These are phyloP conservation scores for Elaphurus davidianus DNA, from an alignment of 2,113 vertebrate genomes.

Conservation along the genomic window DNA sequence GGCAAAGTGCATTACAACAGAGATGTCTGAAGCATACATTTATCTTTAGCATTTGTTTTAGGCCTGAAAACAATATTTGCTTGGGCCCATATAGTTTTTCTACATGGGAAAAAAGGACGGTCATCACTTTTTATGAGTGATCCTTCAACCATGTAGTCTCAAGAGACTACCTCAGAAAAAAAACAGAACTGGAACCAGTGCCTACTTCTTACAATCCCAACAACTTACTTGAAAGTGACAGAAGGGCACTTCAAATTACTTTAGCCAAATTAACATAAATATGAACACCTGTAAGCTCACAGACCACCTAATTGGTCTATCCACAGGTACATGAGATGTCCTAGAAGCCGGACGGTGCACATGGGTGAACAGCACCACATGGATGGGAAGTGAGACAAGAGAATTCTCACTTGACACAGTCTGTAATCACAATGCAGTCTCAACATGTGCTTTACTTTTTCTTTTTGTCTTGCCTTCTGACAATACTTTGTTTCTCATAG, in stretches of 20 bases:
- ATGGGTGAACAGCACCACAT: not conserved
- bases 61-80: not conserved
- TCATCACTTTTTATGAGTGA: not conserved
- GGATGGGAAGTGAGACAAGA: not conserved
- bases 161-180: not conserved
- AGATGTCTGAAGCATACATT: not conserved
- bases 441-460: not conserved
- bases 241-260: not conserved
- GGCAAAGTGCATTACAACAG: not conserved
- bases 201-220: not conserved
- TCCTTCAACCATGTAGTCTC: not conserved
- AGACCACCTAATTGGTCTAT: not conserved
- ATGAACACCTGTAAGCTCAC: not conserved
- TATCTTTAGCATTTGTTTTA: not conserved
- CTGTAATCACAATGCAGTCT: not conserved
- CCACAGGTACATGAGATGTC: not conserved
- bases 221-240: not conserved
- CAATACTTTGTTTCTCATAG: not conserved
- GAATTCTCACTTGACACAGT: not conserved
- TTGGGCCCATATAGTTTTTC: not conserved
- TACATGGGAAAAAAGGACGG: not conserved
- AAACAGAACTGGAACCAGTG: not conserved
- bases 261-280: not conserved
- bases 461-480: not conserved
- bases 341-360: not conserved